Evolutionary conservation across 2,888 invertebrate genomes (phyloP).

Genomic region (Bedellia somnulentella): DNA sequence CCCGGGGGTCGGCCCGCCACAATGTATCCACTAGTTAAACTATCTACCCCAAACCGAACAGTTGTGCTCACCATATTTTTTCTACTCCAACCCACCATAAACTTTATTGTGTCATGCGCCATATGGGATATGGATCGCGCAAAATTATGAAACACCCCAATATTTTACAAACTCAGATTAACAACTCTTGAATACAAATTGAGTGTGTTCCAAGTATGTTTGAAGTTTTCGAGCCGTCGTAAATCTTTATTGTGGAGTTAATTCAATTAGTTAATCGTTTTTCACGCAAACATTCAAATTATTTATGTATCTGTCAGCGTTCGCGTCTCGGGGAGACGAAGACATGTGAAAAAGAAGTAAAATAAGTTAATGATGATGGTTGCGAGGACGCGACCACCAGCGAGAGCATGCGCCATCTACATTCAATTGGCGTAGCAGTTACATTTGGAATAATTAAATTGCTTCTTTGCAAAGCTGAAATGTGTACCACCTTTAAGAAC

Average conservation of each 20-base stretch:
- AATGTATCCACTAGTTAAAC: constrained; percentile 21
- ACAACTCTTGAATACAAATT: constrained; percentile 6
- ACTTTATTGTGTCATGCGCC: constrained; percentile 36
- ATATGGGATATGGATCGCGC: constrained; percentile 25
- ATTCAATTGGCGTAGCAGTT: constrained; percentile 46
- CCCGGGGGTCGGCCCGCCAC: constrained; percentile 22
- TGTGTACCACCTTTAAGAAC: too few relatives aligned
- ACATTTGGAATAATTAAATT: constrained; percentile 30
- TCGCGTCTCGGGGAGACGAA: too few relatives aligned
- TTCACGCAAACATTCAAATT: too few relatives aligned
- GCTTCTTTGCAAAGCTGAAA: constrained; percentile 26
- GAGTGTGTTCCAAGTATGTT: too few relatives aligned
- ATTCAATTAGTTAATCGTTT: too few relatives aligned
- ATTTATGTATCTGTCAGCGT: too few relatives aligned
- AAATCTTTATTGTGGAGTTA: too few relatives aligned
- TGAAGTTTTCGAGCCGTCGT: too few relatives aligned
- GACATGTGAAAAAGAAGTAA: too few relatives aligned
- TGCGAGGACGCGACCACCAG: constrained; percentile 39
- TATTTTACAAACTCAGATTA: constrained; percentile 4
- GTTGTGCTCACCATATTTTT: constrained; percentile 30
- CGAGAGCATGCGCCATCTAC: constrained; percentile 44
- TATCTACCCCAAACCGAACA: constrained; percentile 21
- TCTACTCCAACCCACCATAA: constrained; percentile 31
- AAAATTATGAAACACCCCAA: constrained; percentile 26
- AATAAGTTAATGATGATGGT: too few relatives aligned